phyloP scores from a whole-genome alignment of 2,888 invertebrate species.

The Cistogaster globosa region DNA sequence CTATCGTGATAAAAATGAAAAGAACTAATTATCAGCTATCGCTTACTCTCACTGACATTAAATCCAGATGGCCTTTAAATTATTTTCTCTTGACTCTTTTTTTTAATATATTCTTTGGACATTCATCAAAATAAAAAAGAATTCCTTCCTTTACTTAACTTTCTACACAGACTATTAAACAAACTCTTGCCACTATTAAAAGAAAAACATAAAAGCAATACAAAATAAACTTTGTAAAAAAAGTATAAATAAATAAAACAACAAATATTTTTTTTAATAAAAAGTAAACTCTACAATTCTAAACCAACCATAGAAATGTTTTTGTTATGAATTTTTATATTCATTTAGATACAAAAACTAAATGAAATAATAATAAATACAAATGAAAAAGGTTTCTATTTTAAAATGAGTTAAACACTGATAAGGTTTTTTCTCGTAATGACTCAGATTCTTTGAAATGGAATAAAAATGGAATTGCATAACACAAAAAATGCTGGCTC shows the following conservation, averaged over 20 bases:
- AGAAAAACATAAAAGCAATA: conserved; percentile 40
- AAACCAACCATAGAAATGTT: conserved; percentile 30
- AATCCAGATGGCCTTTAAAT: too few relatives aligned
- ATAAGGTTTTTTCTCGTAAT: conserved; percentile 33
- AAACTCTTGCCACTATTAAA: conserved; percentile 10
- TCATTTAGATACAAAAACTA: conserved; percentile 32
- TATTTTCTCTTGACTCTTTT: too few relatives aligned
- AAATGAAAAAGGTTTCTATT: conserved; percentile 16
- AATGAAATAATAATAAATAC: conserved; percentile 3
- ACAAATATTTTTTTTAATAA: conserved; percentile 12
- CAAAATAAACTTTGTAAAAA: conserved; percentile 36
- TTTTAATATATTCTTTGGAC: too few relatives aligned
- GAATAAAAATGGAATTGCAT: conserved; percentile 10
- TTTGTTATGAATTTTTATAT: conserved; percentile 50
- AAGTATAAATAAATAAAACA: not conserved
- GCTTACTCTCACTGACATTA: too few relatives aligned
- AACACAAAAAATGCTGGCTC: not conserved
- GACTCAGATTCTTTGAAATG: conserved; percentile 3
- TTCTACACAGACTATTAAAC: not conserved
- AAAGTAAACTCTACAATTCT: conserved; percentile 31
- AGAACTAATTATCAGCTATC: too few relatives aligned
- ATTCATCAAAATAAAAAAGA: not conserved
- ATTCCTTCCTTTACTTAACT: not conserved
- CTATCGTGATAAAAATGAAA: too few relatives aligned
- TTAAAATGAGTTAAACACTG: conserved; percentile 38